Conservation (phyloP, 1,140 invertebrate species). For the Drosophila azteca region DNA sequence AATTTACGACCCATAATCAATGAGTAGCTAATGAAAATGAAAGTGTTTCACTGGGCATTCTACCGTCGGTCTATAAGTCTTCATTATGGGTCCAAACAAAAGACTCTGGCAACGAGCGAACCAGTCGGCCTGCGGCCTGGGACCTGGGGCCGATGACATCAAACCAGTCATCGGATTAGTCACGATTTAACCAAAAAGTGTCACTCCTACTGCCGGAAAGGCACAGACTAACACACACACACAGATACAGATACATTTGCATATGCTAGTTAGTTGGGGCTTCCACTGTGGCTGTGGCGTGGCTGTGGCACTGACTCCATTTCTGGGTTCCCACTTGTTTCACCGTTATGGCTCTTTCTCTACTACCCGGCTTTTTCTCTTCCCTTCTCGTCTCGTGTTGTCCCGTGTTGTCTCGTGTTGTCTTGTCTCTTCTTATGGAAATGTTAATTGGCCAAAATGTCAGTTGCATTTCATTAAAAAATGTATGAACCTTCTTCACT, state of each 20-base stretch:
- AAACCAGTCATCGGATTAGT: constrained; percentile 67
- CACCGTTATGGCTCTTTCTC: constrained; percentile 28
- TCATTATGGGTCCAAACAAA: constrained; percentile 48
- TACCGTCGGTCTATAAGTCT: constrained; percentile 5
- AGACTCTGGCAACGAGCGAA: constrained; percentile 49
- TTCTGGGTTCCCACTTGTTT: constrained; percentile 39
- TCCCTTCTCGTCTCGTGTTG: constrained; percentile 3
- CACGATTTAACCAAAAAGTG: constrained; percentile 55
- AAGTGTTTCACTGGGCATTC: constrained; percentile 23
- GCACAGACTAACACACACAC: background rate
- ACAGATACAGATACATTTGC: constrained; percentile 43
- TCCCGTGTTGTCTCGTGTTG: too few species aligned
- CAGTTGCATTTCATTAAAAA: constrained; percentile 50
- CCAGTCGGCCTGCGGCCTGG: constrained; percentile 27
- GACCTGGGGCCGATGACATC: constrained; percentile 47
- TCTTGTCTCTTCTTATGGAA: constrained; percentile 55
- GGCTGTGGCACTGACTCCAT: constrained; percentile 11
- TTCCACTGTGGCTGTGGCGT: background rate
- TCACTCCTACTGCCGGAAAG: constrained; percentile 39
- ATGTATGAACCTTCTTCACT: constrained; percentile 28
- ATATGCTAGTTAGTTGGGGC: constrained; percentile 28
- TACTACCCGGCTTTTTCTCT: background rate
- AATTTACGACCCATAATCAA: constrained; percentile 25
- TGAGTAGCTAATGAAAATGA: constrained; percentile 30
- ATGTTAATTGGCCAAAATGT: constrained; percentile 64